Base-by-base conservation (phyloP, 2,797 vertebrate species). In the Muscicapa comitata region DNA sequence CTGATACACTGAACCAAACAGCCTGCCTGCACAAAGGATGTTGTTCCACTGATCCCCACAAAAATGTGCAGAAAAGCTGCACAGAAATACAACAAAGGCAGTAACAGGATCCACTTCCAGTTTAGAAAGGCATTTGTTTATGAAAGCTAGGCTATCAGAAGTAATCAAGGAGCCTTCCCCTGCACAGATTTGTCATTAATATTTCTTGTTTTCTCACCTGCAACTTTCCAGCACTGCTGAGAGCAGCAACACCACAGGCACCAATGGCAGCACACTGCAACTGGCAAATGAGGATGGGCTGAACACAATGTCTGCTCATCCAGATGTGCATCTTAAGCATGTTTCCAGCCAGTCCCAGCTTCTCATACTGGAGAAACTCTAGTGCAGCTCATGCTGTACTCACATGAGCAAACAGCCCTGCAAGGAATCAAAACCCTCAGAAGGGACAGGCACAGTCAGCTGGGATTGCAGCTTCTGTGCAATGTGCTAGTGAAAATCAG, bases 271-370 rank as follows among this genome's bases (percentile, higher is more conserved):
- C 20, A 37, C 35, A 29, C 23, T 62, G 40, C 61, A 68, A 19
- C 28, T 25, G 33, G 16, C 10, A 37, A 42, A 33, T 5, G 42
- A 59, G 59, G n/a, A 28, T 11, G 29, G 40, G 45, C 48, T 71
- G 77, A 72, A 61, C n/a, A 16, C 4, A 11, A 35, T 4, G 9
- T 29, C 26, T 62, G 51, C 51, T 79, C 57, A 62, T 40, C 12
- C 17, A 5, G 12, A 31, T 14, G 4, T 4, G 9, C 0, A 0
- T 28, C 62, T 68, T 18, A 38, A 42, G 24, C 48, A 51, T 40
- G 38, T 19, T 37, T 54, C 17, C 66, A 66, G 59, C 17, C 53
- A 75, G 51, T 62, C 42, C 28, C 57, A 57, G 31, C 42, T 57
- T 15, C 1, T 1, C 55, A 43, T 3, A 31, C 12, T 23, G 33